Percentiles rank a stretch among this genome's conserved stretches.
phyloP scores from a whole-genome alignment of 2,113 vertebrate genomes.

The Glareola pratincola region DNA sequence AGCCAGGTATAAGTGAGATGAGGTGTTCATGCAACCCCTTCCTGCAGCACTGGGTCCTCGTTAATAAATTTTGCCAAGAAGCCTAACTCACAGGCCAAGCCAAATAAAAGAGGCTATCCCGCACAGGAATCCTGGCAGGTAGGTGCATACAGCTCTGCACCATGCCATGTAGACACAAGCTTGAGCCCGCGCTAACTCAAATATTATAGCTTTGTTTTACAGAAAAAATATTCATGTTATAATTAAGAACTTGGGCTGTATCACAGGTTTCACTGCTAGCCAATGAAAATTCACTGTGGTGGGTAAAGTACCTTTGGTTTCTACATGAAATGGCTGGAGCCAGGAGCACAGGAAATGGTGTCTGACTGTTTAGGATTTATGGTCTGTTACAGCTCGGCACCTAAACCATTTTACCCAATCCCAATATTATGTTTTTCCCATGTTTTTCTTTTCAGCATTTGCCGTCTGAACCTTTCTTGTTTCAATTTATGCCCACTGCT shows the following conservation, averaged over 20 bases:
- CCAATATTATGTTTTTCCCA: neutral
- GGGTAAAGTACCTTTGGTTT: neutral
- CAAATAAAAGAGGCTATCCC: neutral
- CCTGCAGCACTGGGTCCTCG: neutral
- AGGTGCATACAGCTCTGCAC: neutral
- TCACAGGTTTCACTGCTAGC: neutral
- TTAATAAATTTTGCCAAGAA: neutral
- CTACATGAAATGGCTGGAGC: neutral
- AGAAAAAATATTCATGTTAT: neutral
- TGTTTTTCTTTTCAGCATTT: neutral
- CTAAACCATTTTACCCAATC: neutral
- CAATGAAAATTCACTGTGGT: slow-evolving; percentile 16
- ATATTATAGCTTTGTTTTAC: neutral
- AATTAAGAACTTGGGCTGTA: neutral
- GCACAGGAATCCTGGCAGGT: neutral
- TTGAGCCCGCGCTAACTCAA: neutral
- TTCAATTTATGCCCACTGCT: neutral
- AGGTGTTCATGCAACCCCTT: neutral
- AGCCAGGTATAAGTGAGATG: neutral
- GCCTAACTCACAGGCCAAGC: neutral
- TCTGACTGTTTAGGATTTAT: neutral
- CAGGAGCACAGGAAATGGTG: slow-evolving; percentile 1
- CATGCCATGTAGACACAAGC: neutral
- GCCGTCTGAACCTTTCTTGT: neutral
- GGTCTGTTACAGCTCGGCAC: neutral